Conservation (phyloP, 2,888 invertebrate genomes). For the Cerastoderma edule region DNA sequence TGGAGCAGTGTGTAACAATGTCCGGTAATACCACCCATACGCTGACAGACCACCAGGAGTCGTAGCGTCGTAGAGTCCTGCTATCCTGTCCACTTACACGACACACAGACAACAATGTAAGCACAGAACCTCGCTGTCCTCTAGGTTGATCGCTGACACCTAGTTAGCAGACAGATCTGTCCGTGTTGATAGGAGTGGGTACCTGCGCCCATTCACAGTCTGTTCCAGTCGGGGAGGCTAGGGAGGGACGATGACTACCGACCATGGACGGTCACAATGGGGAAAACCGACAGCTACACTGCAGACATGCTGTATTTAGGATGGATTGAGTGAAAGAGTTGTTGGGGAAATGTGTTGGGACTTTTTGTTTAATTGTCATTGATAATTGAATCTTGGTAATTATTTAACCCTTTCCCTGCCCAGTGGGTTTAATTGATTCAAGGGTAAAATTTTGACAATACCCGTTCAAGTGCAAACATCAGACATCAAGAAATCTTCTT, state of each 20-base stretch:
- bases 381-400: constrained; percentile 7
- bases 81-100: constrained; percentile 9
- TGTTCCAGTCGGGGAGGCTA: not conserved
- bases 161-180: not conserved
- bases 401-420: not conserved
- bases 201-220: constrained; percentile 8
- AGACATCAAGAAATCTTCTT: too few species aligned
- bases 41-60: constrained; percentile 2
- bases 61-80: too few species aligned
- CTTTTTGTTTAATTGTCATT: constrained; percentile 8
- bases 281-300: constrained; percentile 21
- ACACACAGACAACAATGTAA: constrained; percentile 9
- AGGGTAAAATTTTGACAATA: too few species aligned
- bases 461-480: too few species aligned
- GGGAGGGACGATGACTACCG: not conserved
- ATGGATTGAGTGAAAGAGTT: constrained; percentile 3
- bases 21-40: constrained; percentile 6
- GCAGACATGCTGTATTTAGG: constrained; percentile 8
- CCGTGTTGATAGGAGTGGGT: not conserved
- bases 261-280: constrained; percentile 10
- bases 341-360: constrained; percentile 19
- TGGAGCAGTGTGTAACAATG: constrained; percentile 47
- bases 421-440: too few species aligned
- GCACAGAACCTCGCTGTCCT: not conserved
- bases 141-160: not conserved